Base-by-base conservation (phyloP, 2,113 vertebrate species). In the Prionailurus viverrinus region DNA sequence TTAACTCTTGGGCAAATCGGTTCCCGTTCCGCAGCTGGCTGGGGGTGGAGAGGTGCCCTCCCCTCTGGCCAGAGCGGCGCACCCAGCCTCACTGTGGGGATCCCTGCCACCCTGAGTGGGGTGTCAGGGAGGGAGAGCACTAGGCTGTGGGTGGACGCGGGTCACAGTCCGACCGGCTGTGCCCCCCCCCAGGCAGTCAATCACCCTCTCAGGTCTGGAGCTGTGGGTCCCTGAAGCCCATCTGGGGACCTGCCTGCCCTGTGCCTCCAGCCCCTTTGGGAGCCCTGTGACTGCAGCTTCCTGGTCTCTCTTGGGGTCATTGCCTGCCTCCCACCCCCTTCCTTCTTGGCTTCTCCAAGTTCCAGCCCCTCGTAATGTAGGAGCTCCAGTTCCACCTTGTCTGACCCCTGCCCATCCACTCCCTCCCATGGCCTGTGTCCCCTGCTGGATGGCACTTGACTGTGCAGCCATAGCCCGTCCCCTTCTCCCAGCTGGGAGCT, bases 1-100 rank as follows among this genome's bases (percentile, higher is more conserved):
- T 99, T 99, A 98, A 98, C 98, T 98, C 98, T 97, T 97, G 51
- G 94, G 98, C 36, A 68, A 93, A 98, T 98, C 96, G 66, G 95
- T 96, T 97, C 86, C 98, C 97, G 82, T 98, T 98, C 98, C 74
- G 89, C 93, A 95, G 98, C 97, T 84, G 21, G 74, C 18, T 93
- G 84, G 81, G 65, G 82, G 80, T 8, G 0, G 92, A 2, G 25
- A 4, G 10, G 0, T 95, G 86, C 92, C 93, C 55, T 84, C 94
- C 76, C 95, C 88, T 98, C 94, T 0, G 91, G 93, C 96, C 96
- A 12, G 91, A 82, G 79, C 3, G 14, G 79, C 95, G 88, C 78
- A 19, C 65, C 1, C 0, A 13, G 4, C 31, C 74, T 27, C 2
- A 1, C 84, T 25, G 55, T 1, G 5, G 10, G 41, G 65, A 25